Evolutionary conservation across 2,797 vertebrate genomes (phyloP).

Genomic region (Siniperca undulata): DNA sequence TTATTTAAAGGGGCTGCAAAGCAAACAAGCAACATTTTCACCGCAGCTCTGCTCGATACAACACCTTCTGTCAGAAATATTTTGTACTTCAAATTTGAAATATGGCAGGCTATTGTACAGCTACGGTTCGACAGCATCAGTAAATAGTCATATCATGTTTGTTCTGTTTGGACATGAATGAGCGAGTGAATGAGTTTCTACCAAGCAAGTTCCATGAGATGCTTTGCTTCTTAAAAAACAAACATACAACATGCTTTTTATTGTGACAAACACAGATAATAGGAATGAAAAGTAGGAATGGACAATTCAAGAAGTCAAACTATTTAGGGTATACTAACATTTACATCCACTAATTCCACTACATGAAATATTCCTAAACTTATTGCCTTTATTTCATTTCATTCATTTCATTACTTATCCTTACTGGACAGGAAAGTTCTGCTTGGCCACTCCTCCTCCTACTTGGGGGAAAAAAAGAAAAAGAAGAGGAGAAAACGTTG

Average conservation of each 20-base stretch:
- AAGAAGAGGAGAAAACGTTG: slow-evolving; percentile 4
- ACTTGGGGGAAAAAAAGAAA: slow-evolving; percentile 7
- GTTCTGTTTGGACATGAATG: neutral
- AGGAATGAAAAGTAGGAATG: too few species aligned
- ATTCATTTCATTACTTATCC: neutral
- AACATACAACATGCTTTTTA: neutral
- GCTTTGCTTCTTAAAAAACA: neutral
- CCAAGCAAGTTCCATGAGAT: neutral
- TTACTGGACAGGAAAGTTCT: slow-evolving; percentile 32
- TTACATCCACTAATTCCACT: slow-evolving; percentile 1
- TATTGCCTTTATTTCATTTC: slow-evolving; percentile 12
- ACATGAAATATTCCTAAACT: neutral
- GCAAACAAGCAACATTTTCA: too few species aligned
- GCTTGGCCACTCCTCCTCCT: slow-evolving; percentile 32
- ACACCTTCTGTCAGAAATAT: too few species aligned
- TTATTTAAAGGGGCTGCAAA: too few species aligned
- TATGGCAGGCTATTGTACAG: too few species aligned
- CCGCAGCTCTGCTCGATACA: too few species aligned
- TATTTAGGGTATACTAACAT: neutral
- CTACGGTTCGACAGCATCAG: too few species aligned
- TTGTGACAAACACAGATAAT: neutral
- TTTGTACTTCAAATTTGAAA: too few species aligned
- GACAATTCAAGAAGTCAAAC: neutral
- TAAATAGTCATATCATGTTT: too few species aligned
- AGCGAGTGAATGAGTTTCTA: neutral